Base-by-base conservation (phyloP, 2,113 vertebrate species). In the Rhinogobius similis region DNA sequence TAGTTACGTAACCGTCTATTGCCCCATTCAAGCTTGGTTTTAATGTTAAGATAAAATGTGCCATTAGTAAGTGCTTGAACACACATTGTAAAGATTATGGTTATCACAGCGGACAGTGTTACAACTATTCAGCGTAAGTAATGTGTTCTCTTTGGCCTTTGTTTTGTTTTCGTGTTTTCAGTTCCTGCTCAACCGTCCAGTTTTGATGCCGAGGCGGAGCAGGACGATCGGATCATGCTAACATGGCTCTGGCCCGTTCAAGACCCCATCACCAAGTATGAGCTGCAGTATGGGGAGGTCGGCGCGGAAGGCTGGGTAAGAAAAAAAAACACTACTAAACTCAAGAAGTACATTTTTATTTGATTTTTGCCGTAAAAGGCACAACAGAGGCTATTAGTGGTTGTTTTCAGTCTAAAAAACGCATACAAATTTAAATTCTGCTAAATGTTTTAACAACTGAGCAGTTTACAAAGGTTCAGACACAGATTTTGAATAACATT, bases 171-270 rank as follows among this genome's bases (percentile, higher is more conserved):
- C 29, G 48, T 27, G 12, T 41, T 6, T 24, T 5, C 76, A 98
- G 97, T 98, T 68, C 97, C 97, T 0, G 95, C 96, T 10, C 97
- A 98, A 88, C 96, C 97, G 0, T 94, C 94, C 13, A 95, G 96
- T 85, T 97, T 98, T 72, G 95, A 95, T 81, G 97, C 97, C 0
- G 95, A 98, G 82, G 95, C 94, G 0, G 96, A 98, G 83, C 94
- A 96, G 0, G 97, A 98, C 79, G 98, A 94, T 3, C 93, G 94
- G 70, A 95, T 98, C 70, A 88, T 94, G 82, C 88, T 98, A 52
- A 94, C 94, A 0, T 98, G 97, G 97, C 90, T 96, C 79, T 94
- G 95, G 0, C 95, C 95, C 0, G 94, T 95, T 0, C 96, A 98
- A 87, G 97, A 98, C 13, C 93, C 94, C 76, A 96, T 98, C 68